Base-by-base conservation (phyloP, 1,140 invertebrate species). In the Vanessa atalanta region DNA sequence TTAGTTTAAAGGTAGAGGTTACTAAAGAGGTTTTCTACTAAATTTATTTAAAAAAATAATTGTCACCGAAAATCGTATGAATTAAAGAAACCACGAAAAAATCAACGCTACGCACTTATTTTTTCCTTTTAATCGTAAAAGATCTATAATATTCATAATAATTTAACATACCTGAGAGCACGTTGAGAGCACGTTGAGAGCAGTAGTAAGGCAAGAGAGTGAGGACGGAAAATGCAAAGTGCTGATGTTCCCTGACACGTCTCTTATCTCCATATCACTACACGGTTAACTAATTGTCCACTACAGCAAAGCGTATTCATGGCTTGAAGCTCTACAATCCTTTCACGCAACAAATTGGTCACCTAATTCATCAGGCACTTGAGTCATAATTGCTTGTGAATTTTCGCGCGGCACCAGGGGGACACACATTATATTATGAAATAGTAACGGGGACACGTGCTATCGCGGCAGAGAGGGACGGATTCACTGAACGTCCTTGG, bases 401-500 rank as follows among this genome's bases (percentile, higher is more conserved):
- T 87, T 89, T 91, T 89, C 84, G 84, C 88, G 88, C 88, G 88
- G 77, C 80, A 88, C 83, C 81, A 88, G 79, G 88, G 84, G 85
- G 87, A 83, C 89, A 91, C 89, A 92, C 89, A 92, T 90, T 88
- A 89, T 91, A 90, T 88, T 88, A 90, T 89, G 90, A 88, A 92
- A 90, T 92, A 90, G 88, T 90, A 91, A 88, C 88, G 83, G 85
- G 81, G 87, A 88, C 90, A 92, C 90, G 90, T 92, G 90, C 88
- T 92, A 84, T 87, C 89, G 84, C 85, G 84, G 85, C 90, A 91
- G 89, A 92, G 89, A 89, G 88, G 90, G 90, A 92, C 90, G 90
- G 90, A 92, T 91, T 92, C 90, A 92, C 90, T 92, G 89, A 91
- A 92, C 89, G 90, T 92, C 90, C 90, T 92, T 92, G 90, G 87